These are phyloP conservation scores for Balaeniceps rex DNA, from an alignment of 2,113 vertebrate species.

Conservation along the genomic window DNA sequence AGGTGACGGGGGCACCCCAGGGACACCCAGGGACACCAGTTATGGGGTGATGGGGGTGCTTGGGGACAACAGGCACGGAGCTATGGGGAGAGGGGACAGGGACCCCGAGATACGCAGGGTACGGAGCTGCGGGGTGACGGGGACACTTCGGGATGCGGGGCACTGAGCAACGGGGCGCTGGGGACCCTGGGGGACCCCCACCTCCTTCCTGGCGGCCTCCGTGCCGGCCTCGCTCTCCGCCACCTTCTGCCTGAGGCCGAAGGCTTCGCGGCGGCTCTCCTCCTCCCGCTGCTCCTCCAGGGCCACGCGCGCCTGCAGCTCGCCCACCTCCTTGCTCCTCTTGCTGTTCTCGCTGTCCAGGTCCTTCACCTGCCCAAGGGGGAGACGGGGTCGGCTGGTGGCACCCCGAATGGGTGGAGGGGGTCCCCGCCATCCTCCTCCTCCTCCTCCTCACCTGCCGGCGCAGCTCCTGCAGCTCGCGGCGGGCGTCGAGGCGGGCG, in stretches of 20 bases:
- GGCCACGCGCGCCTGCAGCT: constrained; percentile 82
- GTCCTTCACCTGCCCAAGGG: constrained; percentile 80
- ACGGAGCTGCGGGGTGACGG: accelerated
- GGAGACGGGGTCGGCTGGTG: accelerated
- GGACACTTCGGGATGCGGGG: too few relatives aligned
- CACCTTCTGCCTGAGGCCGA: constrained; percentile 83
- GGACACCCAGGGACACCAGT: not conserved
- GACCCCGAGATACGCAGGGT: not conserved
- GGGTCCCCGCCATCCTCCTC: not conserved
- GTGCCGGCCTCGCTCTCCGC: constrained; percentile 76
- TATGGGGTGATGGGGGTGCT: accelerated
- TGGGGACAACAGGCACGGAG: not conserved
- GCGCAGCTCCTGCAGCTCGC: constrained; percentile 92
- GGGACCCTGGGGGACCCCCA: not conserved
- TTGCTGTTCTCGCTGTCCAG: constrained; percentile 85
- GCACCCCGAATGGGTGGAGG: accelerated
- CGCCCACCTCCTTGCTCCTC: constrained; percentile 79
- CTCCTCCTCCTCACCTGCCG: constrained; percentile 71
- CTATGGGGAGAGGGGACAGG: accelerated
- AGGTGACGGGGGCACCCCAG: not conserved
- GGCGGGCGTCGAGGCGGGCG: constrained; percentile 84
- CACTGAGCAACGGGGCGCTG: accelerated
- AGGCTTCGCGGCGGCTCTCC: constrained; percentile 78
- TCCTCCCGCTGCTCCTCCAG: constrained; percentile 86
- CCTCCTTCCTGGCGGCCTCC: constrained; percentile 84